Conservation (phyloP, 2,797 vertebrate species). For the Hybognathus amarus region DNA sequence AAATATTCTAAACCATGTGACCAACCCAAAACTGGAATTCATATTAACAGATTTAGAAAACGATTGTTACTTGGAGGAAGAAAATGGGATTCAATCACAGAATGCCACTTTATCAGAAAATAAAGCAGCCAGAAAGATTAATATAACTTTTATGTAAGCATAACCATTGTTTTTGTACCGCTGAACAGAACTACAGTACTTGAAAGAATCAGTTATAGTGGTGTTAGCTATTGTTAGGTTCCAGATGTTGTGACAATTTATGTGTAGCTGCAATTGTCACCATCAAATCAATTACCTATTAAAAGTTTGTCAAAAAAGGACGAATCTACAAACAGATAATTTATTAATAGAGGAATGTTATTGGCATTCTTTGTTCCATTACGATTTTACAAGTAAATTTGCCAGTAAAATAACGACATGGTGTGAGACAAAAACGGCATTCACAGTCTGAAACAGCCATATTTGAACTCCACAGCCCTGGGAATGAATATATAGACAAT, state of each 20-base stretch:
- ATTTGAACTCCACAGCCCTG: slow-evolving; percentile 34
- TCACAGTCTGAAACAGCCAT: neutral
- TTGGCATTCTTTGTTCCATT: neutral
- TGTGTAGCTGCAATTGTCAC: slow-evolving; percentile 56
- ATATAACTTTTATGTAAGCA: slow-evolving; percentile 29
- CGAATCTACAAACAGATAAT: slow-evolving; percentile 1
- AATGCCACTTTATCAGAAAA: neutral
- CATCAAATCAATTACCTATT: slow-evolving; percentile 47
- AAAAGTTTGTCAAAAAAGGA: slow-evolving; percentile 27
- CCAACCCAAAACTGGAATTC: neutral
- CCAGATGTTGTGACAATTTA: slow-evolving; percentile 55
- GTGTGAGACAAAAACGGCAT: slow-evolving; percentile 17
- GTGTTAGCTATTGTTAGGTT: slow-evolving; percentile 54
- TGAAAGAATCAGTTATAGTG: slow-evolving; percentile 55
- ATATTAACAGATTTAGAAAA: neutral
- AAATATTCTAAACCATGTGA: neutral
- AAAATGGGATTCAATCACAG: neutral
- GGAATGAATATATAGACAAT: slow-evolving; percentile 41
- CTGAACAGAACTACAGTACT: slow-evolving; percentile 22
- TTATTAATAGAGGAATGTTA: neutral
- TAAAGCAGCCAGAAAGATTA: slow-evolving; percentile 26
- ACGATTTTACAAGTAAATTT: too few species aligned
- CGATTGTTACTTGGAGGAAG: neutral
- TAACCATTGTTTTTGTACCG: slow-evolving; percentile 17
- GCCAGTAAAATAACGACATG: slow-evolving; percentile 3